Base-by-base conservation (phyloP, 2,888 invertebrate genomes). In the Synanthedon vespiformis region DNA sequence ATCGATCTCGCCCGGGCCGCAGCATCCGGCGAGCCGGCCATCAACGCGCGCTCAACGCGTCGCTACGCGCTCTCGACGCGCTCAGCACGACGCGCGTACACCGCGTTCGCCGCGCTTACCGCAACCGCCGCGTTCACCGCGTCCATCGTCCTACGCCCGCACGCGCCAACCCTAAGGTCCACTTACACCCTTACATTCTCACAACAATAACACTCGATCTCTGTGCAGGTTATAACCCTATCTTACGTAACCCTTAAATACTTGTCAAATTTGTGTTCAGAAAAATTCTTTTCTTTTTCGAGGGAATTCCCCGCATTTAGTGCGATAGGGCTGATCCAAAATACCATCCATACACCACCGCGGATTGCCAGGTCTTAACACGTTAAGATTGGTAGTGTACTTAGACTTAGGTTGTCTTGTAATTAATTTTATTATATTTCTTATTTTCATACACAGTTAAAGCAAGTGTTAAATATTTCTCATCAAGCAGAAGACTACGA, bases 1-100 rank as follows among this genome's bases (percentile, higher is more conserved):
- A 85, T 84, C 82, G 84, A 83, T 83, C 81, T 80, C 81, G 77
- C 77, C 78, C 79, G 79, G 75, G 74, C 74, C 72, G 70, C 74
- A 73, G 71, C 72, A 72, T 73, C 77, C 63, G 61, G 61, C 59
- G 57, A 56, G 60, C 56, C 56, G 67, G 67, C 67, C 68, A 67
- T 68, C 71, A 69, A 67, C 68, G 68, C 74, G 75, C 77, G 74
- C 76, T 77, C 77, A 66, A 72, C 69, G 60, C 71, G 67, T 74
- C 70, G 68, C 67, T 70, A 65, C 67, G 61, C 68, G 67, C 61
- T n/a, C 50, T 27, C 27, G n/a, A 58, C 60, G 60, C 60, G 62
- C 59, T 64, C 61, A 64, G 68, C 66, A 62, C 68, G 65, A 63
- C 70, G 69, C 68, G 40, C 27, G 18, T n/a, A 14, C 53, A 44